Base-by-base conservation (phyloP, 2,113 vertebrate genomes). In the Pedionomus torquatus region DNA sequence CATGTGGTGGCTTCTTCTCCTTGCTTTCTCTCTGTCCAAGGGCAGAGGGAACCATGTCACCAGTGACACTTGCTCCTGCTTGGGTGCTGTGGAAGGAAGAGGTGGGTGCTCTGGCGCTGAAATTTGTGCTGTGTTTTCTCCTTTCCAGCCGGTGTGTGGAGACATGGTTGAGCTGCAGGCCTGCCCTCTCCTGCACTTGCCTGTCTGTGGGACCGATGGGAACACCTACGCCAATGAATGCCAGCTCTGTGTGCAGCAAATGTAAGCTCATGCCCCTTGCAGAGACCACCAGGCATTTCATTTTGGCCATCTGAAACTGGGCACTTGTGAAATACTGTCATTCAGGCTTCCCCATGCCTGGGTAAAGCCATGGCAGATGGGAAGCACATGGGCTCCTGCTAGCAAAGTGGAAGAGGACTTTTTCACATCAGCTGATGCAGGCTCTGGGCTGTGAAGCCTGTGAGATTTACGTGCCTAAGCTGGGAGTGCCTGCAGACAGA, bases 201-300 rank as follows among this genome's bases (percentile, higher is more conserved):
- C 99, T 3, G 97, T 99, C 61, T 99, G 99, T 21, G 98, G 98
- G 33, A 98, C 96, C 0, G 98, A 99, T 3, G 97, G 98, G 30
- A 97, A 96, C 64, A 99, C 98, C 26, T 99, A 99, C 1, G 79
- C 97, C 90, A 99, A 98, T 23, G 98, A 99, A 95, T 99, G 99
- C 65, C 58, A 88, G 54, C 97, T 99, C 93, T 99, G 99, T 23
- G 92, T 69, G 48, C 80, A 94, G 64, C 31, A 89, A 89, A 97
- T 95, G 86, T 80, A 76, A 98, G 74, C 23, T 75, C 39, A 16
- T 43, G 39, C 14, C 19, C 33, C 64, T 52, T 46, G 60, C 68
- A 68, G 33, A 54, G 39, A 43, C 12, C 33, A 83, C 11, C 19
- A 63, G 5, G 58, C 13, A 35, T 68, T 30, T 82, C 28, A 68